phyloP scores from a whole-genome alignment of 2,113 vertebrate species.

The cat (Felis catus) region F.catus_Fca126_mat1.0 CM031420.1:79823001-79823500 shows the following conservation, averaged over 20 bases:
- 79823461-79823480: fast-evolving
- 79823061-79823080: neutral
- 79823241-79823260: slow-evolving; percentile 48
- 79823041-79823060: neutral
- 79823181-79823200: slow-evolving; percentile 52
- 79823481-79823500: neutral
- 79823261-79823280: slow-evolving; percentile 73
- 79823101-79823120: neutral
- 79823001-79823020: neutral
- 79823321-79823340: neutral
- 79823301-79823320: neutral
- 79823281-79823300: neutral
- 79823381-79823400: neutral
- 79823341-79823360: neutral
- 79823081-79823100: neutral
- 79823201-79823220: slow-evolving; percentile 28
- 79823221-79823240: slow-evolving; percentile 38
- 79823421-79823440: neutral
- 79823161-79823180: slow-evolving; percentile 49
- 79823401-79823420: neutral
- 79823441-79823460: neutral
- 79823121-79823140: neutral
- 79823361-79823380: slow-evolving; percentile 35
- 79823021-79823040: slow-evolving; percentile 50
- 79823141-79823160: slow-evolving; percentile 53